Conservation (phyloP, 2,888 invertebrate genomes). For the Allygus modestus region DNA sequence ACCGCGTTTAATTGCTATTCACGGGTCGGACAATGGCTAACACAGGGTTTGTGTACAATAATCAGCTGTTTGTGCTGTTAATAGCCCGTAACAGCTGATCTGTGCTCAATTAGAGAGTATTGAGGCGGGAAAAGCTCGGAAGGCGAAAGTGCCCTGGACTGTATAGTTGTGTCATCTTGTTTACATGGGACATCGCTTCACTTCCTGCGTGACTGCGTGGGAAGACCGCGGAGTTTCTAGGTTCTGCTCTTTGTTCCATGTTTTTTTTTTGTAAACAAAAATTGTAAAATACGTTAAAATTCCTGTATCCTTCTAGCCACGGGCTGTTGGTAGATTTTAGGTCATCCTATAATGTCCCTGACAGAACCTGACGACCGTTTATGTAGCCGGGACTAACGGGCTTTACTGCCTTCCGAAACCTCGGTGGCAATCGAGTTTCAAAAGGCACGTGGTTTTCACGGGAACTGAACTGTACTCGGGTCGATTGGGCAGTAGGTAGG, state of each 20-base stretch:
- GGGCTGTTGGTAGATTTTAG: no score
- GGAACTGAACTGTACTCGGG: no score
- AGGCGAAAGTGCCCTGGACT: conserved; percentile 8
- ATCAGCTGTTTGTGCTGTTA: conserved; percentile 20
- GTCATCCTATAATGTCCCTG: no score
- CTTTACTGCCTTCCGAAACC: no score
- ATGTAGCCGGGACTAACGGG: no score
- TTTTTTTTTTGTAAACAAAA: background rate
- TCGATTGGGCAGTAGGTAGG: no score
- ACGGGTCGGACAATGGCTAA: conserved; percentile 11
- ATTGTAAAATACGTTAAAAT: no score
- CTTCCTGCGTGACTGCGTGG: conserved; percentile 1
- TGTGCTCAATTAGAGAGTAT: conserved; percentile 20
- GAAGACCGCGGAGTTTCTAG: background rate
- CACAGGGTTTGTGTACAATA: conserved; percentile 14
- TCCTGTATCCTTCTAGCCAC: no score
- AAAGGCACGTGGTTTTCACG: no score
- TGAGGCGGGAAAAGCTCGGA: background rate
- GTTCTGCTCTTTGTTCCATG: background rate
- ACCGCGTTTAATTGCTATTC: background rate
- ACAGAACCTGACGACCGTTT: no score
- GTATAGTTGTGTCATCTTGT: conserved; percentile 15
- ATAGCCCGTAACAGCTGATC: conserved; percentile 28
- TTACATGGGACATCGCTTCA: conserved; percentile 19
- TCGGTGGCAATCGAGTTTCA: no score